A percentile compares a stretch with the other conserved stretches of the same genome.
phyloP scores from a whole-genome alignment of 2,113 vertebrate genomes.

The Isurus oxyrinchus region DNA sequence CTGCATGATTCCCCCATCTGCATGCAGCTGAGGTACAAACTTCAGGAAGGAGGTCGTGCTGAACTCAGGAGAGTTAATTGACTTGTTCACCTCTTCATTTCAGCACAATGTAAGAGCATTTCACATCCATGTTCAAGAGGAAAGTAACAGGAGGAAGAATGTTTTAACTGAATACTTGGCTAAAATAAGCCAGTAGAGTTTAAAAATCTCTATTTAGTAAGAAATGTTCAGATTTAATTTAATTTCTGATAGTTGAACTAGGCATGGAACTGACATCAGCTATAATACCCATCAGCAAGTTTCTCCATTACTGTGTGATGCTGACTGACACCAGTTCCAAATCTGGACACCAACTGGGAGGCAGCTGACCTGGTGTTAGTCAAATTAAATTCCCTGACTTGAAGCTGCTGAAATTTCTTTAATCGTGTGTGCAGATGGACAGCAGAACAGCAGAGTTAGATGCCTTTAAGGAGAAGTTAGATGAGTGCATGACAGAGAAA shows the following conservation, averaged over 20 bases:
- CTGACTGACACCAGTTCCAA: conserved; percentile 15
- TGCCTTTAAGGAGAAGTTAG: background rate
- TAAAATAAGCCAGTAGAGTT: background rate
- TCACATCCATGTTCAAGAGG: background rate
- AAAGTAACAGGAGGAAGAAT: background rate
- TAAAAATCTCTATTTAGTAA: background rate
- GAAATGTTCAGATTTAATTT: background rate
- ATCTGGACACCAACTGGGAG: background rate
- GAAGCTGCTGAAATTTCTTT: conserved; percentile 14
- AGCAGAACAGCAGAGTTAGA: background rate
- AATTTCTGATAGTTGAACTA: background rate
- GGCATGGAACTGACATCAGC: background rate
- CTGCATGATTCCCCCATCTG: background rate
- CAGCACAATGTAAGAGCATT: background rate
- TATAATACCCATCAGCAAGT: conserved; percentile 16
- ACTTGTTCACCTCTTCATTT: background rate
- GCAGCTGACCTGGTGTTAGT: background rate
- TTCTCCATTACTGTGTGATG: background rate
- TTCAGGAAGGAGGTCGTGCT: background rate
- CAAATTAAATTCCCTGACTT: conserved; percentile 30
- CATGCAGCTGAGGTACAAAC: background rate
- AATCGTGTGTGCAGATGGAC: background rate
- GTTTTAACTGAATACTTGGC: background rate
- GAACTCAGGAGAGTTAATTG: background rate
- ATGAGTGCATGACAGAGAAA: background rate